Evolutionary conservation across 2,113 vertebrate genomes (phyloP).

Genomic region (Siniperca chuatsi): DNA sequence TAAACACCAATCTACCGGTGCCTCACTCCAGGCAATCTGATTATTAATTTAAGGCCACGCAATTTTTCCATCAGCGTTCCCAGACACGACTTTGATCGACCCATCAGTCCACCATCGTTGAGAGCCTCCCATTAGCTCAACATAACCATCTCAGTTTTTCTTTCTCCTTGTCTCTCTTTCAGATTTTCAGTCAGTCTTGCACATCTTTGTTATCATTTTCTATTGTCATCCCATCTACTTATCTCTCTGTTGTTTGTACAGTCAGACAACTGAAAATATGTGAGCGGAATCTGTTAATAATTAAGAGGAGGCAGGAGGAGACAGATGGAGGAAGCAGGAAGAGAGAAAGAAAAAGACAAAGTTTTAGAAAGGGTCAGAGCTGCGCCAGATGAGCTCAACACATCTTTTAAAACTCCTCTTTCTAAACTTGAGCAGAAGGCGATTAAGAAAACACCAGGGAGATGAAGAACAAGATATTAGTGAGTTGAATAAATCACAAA

Average conservation of each 20-base stretch:
- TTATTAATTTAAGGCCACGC: constrained; percentile 11
- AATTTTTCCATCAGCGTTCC: constrained; percentile 21
- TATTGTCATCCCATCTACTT: not conserved
- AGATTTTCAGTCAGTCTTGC: not conserved
- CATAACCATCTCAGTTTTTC: not conserved
- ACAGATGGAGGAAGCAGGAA: constrained; percentile 16
- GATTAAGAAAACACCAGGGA: constrained; percentile 13
- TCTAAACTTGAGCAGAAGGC: constrained; percentile 6
- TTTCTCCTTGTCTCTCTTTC: not conserved
- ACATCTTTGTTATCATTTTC: not conserved
- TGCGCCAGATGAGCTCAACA: not conserved
- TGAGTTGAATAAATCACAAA: not conserved
- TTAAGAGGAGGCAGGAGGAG: not conserved
- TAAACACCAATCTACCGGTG: not conserved
- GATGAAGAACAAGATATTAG: constrained; percentile 1
- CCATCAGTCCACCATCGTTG: not conserved
- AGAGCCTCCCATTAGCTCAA: not conserved
- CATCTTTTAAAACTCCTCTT: not conserved
- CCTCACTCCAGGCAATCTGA: not conserved
- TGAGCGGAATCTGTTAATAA: constrained; percentile 21
- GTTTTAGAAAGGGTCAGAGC: not conserved
- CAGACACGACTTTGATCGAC: constrained; percentile 8
- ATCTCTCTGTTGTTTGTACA: constrained; percentile 20
- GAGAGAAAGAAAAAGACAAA: constrained; percentile 9
- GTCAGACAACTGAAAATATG: constrained; percentile 18